phyloP scores from a whole-genome alignment of 2,113 vertebrate species.

The Gorilla gorilla region DNA sequence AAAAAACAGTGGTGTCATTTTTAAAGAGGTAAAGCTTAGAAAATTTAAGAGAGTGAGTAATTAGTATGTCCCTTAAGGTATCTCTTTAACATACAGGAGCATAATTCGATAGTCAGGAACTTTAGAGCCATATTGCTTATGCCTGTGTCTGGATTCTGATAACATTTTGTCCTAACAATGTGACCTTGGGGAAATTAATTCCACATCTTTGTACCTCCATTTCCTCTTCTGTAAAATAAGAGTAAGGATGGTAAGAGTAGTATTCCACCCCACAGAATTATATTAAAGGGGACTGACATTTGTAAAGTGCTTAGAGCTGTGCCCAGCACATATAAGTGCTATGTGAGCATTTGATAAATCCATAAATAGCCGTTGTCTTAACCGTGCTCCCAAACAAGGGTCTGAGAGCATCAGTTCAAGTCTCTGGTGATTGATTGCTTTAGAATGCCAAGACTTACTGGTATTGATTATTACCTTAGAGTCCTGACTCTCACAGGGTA shows the following conservation, averaged over 20 bases:
- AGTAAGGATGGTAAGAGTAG: neutral
- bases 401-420: neutral
- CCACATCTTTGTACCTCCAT: neutral
- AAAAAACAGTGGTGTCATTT: neutral
- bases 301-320: neutral
- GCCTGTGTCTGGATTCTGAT: neutral
- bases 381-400: neutral
- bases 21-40: conserved; percentile 5
- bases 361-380: neutral
- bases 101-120: neutral
- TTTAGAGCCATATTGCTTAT: neutral
- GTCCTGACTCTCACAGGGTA: neutral
- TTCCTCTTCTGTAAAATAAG: conserved; percentile 3
- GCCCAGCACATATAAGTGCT: neutral
- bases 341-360: neutral
- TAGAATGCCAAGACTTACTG: neutral
- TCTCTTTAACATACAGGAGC: neutral
- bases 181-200: neutral
- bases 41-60: neutral
- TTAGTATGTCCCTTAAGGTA: neutral
- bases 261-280: neutral
- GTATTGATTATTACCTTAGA: neutral
- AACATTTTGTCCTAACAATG: neutral
- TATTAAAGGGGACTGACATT: neutral
- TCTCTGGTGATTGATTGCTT: neutral